Percentiles rank a stretch among this genome's conserved stretches.
These are phyloP conservation scores for Encarsia formosa DNA, from an alignment of 2,888 invertebrate species.

Conservation along the genomic window DNA sequence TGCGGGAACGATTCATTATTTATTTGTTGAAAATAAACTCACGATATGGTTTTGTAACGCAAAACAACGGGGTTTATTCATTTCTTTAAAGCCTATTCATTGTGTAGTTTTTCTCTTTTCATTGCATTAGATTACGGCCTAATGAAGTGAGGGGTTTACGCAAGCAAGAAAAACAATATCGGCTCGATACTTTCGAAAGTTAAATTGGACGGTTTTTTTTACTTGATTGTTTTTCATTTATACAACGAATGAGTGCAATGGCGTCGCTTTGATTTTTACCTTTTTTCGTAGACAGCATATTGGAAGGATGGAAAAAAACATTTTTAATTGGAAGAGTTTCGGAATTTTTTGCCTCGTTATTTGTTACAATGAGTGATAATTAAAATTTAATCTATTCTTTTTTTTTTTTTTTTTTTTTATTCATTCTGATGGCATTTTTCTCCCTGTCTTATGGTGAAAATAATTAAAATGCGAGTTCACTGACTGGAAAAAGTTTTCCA, in stretches of 20 bases:
- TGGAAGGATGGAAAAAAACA: background rate
- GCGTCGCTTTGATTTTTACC: background rate
- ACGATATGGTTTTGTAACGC: background rate
- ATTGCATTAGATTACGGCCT: slow-evolving; percentile 11
- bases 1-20: too few species aligned
- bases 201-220: slow-evolving; percentile 6
- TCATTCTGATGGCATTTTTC: too few species aligned
- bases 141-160: slow-evolving; percentile 15
- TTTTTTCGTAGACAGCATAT: background rate
- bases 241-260: background rate
- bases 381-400: slow-evolving; percentile 7
- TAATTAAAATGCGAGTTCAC: too few species aligned
- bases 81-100: background rate
- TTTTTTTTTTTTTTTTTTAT: too few species aligned
- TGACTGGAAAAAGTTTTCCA: too few species aligned
- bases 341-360: slow-evolving; percentile 12
- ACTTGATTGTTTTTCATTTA: background rate
- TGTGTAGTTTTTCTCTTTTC: slow-evolving; percentile 2
- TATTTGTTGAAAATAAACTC: too few species aligned
- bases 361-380: slow-evolving; percentile 5
- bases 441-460: too few species aligned
- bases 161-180: slow-evolving; percentile 6
- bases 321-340: slow-evolving; percentile 13
- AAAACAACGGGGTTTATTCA: background rate
- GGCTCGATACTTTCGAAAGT: slow-evolving; percentile 3